These are phyloP conservation scores for Ochlodes sylvanus DNA, from an alignment of 2,888 invertebrate species.

Conservation along the genomic window DNA sequence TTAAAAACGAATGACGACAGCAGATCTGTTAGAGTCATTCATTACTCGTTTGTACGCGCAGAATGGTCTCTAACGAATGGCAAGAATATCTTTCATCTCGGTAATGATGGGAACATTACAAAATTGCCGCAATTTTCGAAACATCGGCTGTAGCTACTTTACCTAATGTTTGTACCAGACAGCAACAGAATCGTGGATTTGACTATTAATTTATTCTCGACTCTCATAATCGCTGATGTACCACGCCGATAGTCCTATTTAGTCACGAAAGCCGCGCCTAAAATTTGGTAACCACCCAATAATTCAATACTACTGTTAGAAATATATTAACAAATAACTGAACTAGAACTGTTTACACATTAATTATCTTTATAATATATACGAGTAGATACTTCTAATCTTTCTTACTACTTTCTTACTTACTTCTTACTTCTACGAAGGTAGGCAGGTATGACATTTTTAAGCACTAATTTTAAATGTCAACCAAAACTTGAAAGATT, in stretches of 20 bases:
- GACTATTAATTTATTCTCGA: conserved; percentile 33
- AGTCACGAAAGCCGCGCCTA: conserved; percentile 36
- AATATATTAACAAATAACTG: background rate
- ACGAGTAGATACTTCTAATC: too few relatives aligned
- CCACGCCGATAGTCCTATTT: conserved; percentile 29
- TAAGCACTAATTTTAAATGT: too few relatives aligned
- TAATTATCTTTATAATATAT: too few relatives aligned
- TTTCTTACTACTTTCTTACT: too few relatives aligned
- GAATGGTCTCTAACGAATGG: conserved; percentile 22
- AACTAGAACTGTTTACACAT: background rate
- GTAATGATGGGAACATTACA: conserved; percentile 20
- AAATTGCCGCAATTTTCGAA: conserved; percentile 9
- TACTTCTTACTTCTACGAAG: too few relatives aligned
- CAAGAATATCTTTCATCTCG: conserved; percentile 20
- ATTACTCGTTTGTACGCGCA: conserved; percentile 14
- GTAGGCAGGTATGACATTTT: too few relatives aligned
- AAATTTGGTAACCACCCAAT: conserved; percentile 17
- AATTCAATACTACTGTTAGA: conserved; percentile 2
- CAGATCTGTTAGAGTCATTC: conserved; percentile 5
- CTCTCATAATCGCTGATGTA: conserved; percentile 29
- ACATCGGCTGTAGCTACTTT: background rate
- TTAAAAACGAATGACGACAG: conserved; percentile 2
- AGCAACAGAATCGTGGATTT: conserved; percentile 1
- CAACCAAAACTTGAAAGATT: too few relatives aligned
- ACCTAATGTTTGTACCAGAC: background rate